phyloP scores from a whole-genome alignment of 1,140 invertebrate genomes.

The Drosophila erecta region DNA sequence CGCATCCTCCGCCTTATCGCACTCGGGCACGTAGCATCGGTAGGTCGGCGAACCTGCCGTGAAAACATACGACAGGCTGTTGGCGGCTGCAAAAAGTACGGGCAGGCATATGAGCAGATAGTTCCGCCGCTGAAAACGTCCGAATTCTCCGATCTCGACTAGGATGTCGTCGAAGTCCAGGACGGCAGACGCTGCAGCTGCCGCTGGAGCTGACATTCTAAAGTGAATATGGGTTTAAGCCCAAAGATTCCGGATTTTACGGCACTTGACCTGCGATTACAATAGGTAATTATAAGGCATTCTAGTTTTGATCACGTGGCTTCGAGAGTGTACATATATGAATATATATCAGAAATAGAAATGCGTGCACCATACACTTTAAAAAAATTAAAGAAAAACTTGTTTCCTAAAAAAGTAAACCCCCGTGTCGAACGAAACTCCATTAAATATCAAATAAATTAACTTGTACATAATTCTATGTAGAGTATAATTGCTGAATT shows the following conservation, averaged over 20 bases:
- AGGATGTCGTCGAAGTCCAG: constrained; percentile 85
- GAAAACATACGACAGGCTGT: constrained; percentile 87
- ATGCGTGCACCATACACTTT: too few relatives aligned
- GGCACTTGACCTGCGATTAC: background rate
- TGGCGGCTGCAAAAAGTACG: constrained; percentile 86
- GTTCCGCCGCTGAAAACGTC: constrained; percentile 86
- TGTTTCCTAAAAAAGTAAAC: too few relatives aligned
- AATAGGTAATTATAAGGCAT: background rate
- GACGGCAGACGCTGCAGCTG: constrained; percentile 1
- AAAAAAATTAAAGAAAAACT: too few relatives aligned
- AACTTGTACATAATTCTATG: too few relatives aligned
- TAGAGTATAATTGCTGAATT: too few relatives aligned
- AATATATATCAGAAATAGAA: too few relatives aligned
- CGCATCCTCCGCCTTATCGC: constrained; percentile 79
- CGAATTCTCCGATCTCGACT: constrained; percentile 87
- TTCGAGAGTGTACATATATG: too few relatives aligned
- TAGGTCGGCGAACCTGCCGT: constrained; percentile 86
- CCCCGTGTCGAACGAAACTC: too few relatives aligned
- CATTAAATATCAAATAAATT: too few relatives aligned
- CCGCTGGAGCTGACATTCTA: constrained; percentile 9
- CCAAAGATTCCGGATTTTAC: background rate
- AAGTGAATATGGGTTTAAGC: background rate
- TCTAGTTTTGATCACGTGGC: background rate
- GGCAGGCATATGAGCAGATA: constrained; percentile 87
- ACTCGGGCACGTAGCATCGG: constrained; percentile 86